These are phyloP conservation scores for Calameuta filiformis DNA, from an alignment of 2,888 invertebrate genomes.

Conservation along the genomic window DNA sequence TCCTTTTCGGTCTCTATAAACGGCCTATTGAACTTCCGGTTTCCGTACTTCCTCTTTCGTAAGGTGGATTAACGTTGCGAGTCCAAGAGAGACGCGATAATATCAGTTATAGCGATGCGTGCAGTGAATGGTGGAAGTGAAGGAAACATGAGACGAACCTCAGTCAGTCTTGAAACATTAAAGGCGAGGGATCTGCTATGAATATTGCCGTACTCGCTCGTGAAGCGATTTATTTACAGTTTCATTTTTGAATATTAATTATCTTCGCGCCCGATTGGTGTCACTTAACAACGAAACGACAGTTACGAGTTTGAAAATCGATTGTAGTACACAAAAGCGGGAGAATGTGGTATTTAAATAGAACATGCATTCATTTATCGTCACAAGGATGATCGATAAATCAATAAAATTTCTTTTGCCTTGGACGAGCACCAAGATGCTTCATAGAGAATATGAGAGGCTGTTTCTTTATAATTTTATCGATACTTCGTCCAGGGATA, in stretches of 20 bases:
- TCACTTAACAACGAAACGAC: neutral
- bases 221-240: neutral
- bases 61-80: neutral
- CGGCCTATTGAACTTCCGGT: neutral
- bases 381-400: neutral
- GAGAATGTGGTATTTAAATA: neutral
- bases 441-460: neutral
- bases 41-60: conserved; percentile 1
- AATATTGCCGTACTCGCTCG: neutral
- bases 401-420: neutral
- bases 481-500: neutral
- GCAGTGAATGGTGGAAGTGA: neutral
- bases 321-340: neutral
- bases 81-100: neutral
- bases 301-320: neutral
- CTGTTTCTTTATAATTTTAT: neutral
- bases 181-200: neutral
- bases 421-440: neutral
- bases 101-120: neutral
- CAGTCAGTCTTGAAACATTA: neutral
- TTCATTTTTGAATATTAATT: neutral
- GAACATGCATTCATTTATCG: neutral
- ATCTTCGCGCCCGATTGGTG: neutral
- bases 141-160: neutral
- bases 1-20: neutral